Conservation (phyloP, 2,113 vertebrate genomes). For the Mustela lutreola region DNA sequence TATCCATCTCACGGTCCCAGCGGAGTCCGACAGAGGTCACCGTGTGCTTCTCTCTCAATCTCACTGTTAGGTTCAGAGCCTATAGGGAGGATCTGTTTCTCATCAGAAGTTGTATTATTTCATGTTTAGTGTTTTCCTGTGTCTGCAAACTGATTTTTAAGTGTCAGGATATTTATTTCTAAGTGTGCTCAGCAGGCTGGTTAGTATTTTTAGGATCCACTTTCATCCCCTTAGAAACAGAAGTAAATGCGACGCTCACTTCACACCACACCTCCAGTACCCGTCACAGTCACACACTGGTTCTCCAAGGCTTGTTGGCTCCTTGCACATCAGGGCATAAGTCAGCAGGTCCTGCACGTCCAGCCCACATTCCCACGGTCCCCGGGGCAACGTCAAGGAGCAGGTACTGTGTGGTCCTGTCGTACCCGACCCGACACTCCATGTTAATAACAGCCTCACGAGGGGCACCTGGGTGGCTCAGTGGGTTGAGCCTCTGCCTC, state of each 20-base stretch:
- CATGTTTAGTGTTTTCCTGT: not conserved
- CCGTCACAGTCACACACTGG: too few relatives aligned
- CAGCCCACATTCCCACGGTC: not conserved
- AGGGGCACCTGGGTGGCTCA: too few relatives aligned
- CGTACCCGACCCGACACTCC: not conserved
- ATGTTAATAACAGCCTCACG: fast-evolving
- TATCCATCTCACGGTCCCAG: too few relatives aligned
- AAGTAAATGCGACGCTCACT: not conserved
- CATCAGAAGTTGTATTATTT: not conserved
- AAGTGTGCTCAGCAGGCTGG: not conserved
- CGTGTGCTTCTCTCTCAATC: not conserved
- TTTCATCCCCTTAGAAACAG: not conserved
- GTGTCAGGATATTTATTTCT: not conserved
- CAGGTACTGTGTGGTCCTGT: not conserved
- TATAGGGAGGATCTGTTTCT: not conserved
- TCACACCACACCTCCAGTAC: not conserved
- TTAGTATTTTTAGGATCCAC: not conserved
- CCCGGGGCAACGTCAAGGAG: fast-evolving
- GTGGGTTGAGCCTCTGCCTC: too few relatives aligned
- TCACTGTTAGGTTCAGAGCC: not conserved
- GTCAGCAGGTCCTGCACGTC: not conserved
- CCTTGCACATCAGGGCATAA: too few relatives aligned
- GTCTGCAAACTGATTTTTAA: not conserved
- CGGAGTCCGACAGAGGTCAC: not conserved
- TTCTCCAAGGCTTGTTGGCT: not conserved